A percentile compares a stretch with the other conserved stretches of the same genome.
Evolutionary conservation across 2,113 vertebrate species (phyloP).

Genomic region (Aepyceros melampus): DNA sequence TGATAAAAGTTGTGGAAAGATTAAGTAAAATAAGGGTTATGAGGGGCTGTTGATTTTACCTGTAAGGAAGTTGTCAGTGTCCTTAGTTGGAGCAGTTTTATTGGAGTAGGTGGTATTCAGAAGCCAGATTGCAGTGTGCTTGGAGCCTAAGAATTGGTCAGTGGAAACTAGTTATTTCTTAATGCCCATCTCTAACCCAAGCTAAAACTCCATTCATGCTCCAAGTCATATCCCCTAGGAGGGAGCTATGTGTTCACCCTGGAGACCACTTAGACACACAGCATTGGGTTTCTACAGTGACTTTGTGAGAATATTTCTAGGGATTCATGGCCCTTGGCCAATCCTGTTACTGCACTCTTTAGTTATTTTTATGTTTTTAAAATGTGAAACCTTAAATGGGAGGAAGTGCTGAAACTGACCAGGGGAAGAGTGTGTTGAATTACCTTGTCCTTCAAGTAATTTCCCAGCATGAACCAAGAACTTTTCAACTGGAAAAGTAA

Average conservation of each 20-base stretch:
- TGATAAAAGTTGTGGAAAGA: not conserved
- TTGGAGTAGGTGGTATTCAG: not conserved
- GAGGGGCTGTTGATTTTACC: not conserved
- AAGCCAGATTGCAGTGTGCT: not conserved
- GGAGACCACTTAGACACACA: conserved; percentile 18
- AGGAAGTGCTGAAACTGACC: not conserved
- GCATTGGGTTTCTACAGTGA: not conserved
- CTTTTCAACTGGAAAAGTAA: not conserved
- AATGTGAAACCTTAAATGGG: not conserved
- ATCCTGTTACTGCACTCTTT: not conserved
- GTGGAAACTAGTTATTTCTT: not conserved
- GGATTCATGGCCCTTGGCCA: conserved; percentile 9
- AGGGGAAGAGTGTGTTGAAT: not conserved
- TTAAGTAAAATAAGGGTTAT: not conserved
- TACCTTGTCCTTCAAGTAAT: not conserved
- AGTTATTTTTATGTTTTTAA: not conserved
- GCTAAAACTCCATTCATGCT: not conserved
- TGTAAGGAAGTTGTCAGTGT: not conserved
- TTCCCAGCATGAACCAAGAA: not conserved
- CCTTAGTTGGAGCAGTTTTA: not conserved
- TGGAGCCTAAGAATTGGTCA: not conserved
- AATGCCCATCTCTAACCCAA: not conserved
- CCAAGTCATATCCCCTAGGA: not conserved
- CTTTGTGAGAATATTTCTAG: not conserved
- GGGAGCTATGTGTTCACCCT: not conserved